phyloP scores from a whole-genome alignment of 2,888 invertebrate genomes.

The Mythimna ferrago region DNA sequence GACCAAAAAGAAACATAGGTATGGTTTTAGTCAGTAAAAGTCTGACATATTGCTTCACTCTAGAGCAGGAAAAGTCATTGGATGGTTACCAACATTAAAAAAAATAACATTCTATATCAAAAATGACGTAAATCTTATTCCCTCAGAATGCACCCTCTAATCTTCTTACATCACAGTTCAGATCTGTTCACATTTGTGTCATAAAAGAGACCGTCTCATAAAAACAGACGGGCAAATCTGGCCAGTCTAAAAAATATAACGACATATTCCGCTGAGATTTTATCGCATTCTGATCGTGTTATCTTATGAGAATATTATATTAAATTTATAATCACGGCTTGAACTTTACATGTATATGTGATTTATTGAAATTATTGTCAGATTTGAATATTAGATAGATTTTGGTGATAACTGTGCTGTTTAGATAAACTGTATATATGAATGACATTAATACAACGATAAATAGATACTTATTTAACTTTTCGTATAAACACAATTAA shows the following conservation, averaged over 20 bases:
- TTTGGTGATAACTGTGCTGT: not conserved
- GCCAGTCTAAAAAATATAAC: slow-evolving; percentile 66
- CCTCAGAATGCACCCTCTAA: slow-evolving; percentile 9
- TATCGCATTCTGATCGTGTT: slow-evolving; percentile 60
- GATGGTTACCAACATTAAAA: too few species aligned
- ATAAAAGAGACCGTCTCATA: slow-evolving; percentile 70
- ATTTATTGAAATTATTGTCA: not conserved
- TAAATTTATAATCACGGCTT: slow-evolving; percentile 25
- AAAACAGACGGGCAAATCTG: slow-evolving; percentile 67
- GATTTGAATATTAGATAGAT: not conserved
- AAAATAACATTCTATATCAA: not conserved
- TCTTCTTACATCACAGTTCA: slow-evolving; percentile 43
- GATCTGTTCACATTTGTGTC: slow-evolving; percentile 67
- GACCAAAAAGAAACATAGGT: too few species aligned
- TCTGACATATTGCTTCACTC: too few species aligned
- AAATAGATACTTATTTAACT: too few species aligned
- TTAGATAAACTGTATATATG: too few species aligned
- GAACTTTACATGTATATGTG: not conserved
- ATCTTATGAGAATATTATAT: slow-evolving; percentile 7
- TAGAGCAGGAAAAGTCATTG: too few species aligned
- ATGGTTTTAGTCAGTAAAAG: too few species aligned
- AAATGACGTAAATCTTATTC: not conserved
- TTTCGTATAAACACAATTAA: too few species aligned
- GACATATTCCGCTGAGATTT: slow-evolving; percentile 70
- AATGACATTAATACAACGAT: too few species aligned